Percentiles rank a stretch among this genome's conserved stretches.
These are phyloP conservation scores for Plagiodera versicolora DNA, from an alignment of 2,888 invertebrate genomes.

Conservation along the genomic window DNA sequence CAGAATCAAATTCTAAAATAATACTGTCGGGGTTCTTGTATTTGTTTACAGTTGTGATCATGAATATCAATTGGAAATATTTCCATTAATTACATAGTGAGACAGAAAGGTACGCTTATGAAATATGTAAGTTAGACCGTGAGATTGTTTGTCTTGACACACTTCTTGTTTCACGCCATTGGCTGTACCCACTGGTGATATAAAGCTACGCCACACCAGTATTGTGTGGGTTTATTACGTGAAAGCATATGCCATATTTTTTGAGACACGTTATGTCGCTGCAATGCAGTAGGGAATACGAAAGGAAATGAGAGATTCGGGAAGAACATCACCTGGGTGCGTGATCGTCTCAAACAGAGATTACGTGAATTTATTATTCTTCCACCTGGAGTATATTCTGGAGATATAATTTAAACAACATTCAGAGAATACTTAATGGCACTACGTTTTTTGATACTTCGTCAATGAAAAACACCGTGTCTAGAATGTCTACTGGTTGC, in stretches of 20 bases:
- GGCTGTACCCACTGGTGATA: background rate
- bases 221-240: conserved; percentile 13
- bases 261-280: conserved; percentile 7
- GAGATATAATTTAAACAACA: background rate
- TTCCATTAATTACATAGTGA: no score
- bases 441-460: no score
- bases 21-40: no score
- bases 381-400: background rate
- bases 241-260: conserved; percentile 14
- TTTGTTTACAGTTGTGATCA: no score
- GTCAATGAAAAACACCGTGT: no score
- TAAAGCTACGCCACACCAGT: conserved; percentile 3
- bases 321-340: conserved; percentile 12
- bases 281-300: conserved; percentile 8
- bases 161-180: background rate
- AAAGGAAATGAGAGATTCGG: conserved; percentile 1
- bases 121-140: background rate
- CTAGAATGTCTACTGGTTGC: no score
- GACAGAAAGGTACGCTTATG: no score
- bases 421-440: background rate
- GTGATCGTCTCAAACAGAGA: conserved; percentile 6
- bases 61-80: no score
- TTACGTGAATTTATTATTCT: conserved; percentile 5
- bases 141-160: background rate
- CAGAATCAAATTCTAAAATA: no score